These are phyloP conservation scores for Poeciliopsis paucimaculata DNA, from an alignment of 2,797 vertebrate species.

Conservation along the genomic window DNA sequence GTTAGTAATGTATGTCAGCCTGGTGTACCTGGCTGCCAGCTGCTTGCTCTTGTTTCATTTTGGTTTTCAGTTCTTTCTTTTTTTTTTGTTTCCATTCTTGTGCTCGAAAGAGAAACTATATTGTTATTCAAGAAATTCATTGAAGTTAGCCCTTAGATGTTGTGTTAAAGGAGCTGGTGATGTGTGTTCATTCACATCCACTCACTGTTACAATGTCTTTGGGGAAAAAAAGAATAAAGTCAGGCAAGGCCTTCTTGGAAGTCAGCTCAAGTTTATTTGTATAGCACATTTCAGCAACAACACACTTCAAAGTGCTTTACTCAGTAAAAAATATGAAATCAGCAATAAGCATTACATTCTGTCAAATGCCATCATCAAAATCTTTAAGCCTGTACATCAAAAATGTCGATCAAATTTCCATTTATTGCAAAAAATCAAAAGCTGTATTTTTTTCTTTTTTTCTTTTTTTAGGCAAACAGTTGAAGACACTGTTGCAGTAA, in stretches of 20 bases:
- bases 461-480: no score
- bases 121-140: neutral
- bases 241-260: neutral
- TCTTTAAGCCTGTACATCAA: no score
- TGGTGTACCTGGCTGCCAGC: neutral
- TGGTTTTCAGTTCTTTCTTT: neutral
- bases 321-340: no score
- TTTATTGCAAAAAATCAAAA: no score
- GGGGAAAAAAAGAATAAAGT: neutral
- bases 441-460: no score
- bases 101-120: neutral
- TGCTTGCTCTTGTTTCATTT: neutral
- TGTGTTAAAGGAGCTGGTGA: neutral
- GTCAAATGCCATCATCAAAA: no score
- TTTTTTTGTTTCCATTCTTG: neutral
- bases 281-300: no score
- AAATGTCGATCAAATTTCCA: no score
- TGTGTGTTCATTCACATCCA: neutral
- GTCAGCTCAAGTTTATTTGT: no score
- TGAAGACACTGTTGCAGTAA: no score
- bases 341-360: no score
- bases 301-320: no score
- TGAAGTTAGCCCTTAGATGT: neutral
- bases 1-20: neutral
- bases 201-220: neutral